Evolutionary conservation across 2,113 vertebrate species (phyloP).

Genomic region (Podiceps cristatus): DNA sequence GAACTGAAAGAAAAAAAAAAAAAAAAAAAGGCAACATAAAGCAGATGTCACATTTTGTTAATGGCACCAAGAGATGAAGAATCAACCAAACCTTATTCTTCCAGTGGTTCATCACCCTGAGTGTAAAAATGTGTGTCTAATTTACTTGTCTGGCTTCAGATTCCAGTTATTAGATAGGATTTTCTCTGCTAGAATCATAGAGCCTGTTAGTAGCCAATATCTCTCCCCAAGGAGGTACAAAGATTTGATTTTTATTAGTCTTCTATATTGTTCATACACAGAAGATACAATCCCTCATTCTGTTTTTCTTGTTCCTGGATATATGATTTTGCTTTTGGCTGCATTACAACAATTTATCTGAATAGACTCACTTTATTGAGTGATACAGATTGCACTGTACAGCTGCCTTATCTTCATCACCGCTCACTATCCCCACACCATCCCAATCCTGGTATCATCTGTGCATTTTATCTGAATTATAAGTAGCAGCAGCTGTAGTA

Average conservation of each 20-base stretch:
- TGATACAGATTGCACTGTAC: background rate
- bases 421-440: background rate
- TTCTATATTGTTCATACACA: background rate
- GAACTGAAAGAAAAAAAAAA: background rate
- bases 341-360: slow-evolving; percentile 15
- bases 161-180: background rate
- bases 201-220: background rate
- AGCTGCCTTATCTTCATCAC: slow-evolving; percentile 10
- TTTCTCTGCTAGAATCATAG: slow-evolving; percentile 35
- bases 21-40: background rate
- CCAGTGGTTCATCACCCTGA: background rate
- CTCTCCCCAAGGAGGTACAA: background rate
- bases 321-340: slow-evolving; percentile 15
- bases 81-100: background rate
- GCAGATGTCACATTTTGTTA: background rate
- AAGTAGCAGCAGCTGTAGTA: slow-evolving; percentile 21
- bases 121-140: background rate
- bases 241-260: slow-evolving; percentile 32
- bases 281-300: background rate
- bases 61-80: background rate
- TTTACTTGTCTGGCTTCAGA: slow-evolving; percentile 17
- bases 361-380: background rate
- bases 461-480: background rate
- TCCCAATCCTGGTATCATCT: background rate
- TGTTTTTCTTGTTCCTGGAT: background rate